Conservation (phyloP, 2,797 vertebrate genomes). For the Bovichtus diacanthus region DNA sequence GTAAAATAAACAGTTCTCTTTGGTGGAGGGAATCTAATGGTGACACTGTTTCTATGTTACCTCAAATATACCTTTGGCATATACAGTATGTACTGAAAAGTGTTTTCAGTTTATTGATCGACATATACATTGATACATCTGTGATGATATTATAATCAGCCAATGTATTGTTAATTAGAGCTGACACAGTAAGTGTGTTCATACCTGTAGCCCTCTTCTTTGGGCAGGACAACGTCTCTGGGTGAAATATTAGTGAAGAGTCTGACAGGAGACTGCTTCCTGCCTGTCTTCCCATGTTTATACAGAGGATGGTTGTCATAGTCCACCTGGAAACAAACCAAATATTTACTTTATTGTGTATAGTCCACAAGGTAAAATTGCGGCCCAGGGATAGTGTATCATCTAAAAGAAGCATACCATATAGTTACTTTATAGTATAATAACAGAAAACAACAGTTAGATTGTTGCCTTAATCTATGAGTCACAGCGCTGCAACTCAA, state of each 20-base stretch:
- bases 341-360: neutral
- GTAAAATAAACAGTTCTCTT: neutral
- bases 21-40: too few species aligned
- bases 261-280: conserved; percentile 94
- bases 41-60: neutral
- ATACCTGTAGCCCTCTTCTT: conserved; percentile 95
- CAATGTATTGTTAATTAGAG: neutral
- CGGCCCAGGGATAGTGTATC: neutral
- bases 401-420: neutral
- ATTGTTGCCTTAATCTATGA: neutral
- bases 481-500: neutral
- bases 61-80: neutral
- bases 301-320: conserved; percentile 97
- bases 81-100: too few species aligned
- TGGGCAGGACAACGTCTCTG: conserved; percentile 86
- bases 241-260: conserved; percentile 93
- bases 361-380: neutral
- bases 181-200: neutral
- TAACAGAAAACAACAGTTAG: neutral
- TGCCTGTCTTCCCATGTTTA: conserved; percentile 93
- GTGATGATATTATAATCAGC: neutral
- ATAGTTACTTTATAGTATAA: neutral
- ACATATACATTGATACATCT: neutral
- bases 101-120: too few species aligned
- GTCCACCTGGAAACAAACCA: conserved; percentile 88